A percentile compares a stretch with the other conserved stretches of the same genome.
Evolutionary conservation across 2,888 invertebrate genomes (phyloP).

Genomic region (Drosophila helvetica): DNA sequence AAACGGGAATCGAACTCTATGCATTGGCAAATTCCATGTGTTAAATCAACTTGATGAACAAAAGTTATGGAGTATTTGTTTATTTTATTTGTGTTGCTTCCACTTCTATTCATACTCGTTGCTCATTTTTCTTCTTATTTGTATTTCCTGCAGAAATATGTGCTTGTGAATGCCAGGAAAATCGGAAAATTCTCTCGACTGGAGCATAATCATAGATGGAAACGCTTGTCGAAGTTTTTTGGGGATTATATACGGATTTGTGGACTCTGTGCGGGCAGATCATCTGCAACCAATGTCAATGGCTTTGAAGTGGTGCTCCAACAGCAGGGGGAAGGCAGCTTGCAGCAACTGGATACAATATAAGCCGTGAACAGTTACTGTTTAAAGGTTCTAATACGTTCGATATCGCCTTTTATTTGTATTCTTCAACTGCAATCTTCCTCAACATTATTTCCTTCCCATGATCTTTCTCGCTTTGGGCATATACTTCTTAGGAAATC

Average conservation of each 20-base stretch:
- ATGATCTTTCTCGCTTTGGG: too few species aligned
- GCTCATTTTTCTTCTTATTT: background rate
- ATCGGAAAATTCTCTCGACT: background rate
- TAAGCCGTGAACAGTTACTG: too few species aligned
- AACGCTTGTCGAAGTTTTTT: background rate
- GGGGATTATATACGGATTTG: background rate
- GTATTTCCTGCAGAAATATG: background rate
- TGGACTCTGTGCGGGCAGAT: background rate
- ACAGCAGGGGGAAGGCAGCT: too few species aligned
- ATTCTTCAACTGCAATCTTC: too few species aligned
- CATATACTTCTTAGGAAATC: too few species aligned
- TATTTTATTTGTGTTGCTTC: background rate
- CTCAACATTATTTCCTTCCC: background rate
- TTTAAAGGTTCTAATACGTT: too few species aligned
- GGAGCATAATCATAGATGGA: background rate
- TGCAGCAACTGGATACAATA: too few species aligned
- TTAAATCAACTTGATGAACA: constrained; percentile 23
- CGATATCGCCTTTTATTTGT: too few species aligned
- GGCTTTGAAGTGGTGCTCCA: background rate
- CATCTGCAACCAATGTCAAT: background rate
- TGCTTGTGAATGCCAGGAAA: background rate
- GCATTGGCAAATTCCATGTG: background rate
- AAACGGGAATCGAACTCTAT: background rate
- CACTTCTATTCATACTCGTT: constrained; percentile 7
- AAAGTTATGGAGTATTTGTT: background rate